These are phyloP conservation scores for Ibycter americanus DNA, from an alignment of 2,797 vertebrate genomes.

Conservation along the genomic window DNA sequence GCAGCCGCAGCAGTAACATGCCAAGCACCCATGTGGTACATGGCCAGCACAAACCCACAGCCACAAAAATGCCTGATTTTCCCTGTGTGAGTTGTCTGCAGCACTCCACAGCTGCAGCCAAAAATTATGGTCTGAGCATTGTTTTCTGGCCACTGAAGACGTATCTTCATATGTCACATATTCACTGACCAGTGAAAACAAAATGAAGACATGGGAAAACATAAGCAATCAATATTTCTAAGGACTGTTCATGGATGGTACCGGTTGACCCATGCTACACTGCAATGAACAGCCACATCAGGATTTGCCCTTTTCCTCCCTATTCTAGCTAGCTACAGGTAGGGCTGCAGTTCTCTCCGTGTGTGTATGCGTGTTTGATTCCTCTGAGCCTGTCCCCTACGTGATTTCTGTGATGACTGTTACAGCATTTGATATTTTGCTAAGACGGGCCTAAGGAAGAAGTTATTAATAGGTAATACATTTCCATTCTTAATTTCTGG, in stretches of 20 bases:
- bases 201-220: not conserved
- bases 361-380: no score
- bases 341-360: not conserved
- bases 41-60: not conserved
- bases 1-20: not conserved
- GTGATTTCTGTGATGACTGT: not conserved
- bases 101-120: not conserved
- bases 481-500: not conserved
- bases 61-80: not conserved
- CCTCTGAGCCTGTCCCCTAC: not conserved
- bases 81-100: not conserved
- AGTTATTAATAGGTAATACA: not conserved
- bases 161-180: not conserved
- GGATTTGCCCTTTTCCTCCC: not conserved
- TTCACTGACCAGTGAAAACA: not conserved
- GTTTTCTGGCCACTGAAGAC: not conserved
- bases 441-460: not conserved
- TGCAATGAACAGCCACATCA: not conserved
- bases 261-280: not conserved
- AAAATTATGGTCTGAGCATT: not conserved
- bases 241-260: not conserved
- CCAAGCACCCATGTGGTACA: accelerated
- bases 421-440: not conserved
- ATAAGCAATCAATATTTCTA: not conserved
- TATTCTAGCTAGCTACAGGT: not conserved